Evolutionary conservation across 2,888 invertebrate genomes (phyloP).

Genomic region (Coenonympha arcania): DNA sequence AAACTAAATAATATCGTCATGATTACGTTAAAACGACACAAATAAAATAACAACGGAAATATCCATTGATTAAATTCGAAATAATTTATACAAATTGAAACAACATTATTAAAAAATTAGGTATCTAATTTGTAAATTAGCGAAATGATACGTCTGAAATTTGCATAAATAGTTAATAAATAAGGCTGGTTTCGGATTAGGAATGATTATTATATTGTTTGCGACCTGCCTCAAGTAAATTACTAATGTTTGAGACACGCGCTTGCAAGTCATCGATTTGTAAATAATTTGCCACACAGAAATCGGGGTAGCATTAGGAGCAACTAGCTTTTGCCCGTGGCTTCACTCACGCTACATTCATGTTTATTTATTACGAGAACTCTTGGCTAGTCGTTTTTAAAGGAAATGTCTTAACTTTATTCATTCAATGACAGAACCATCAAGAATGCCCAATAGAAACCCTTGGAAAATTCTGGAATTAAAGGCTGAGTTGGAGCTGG

Average conservation of each 20-base stretch:
- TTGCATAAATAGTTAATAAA: slow-evolving; percentile 21
- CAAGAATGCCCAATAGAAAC: too few relatives aligned
- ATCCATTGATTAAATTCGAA: not conserved
- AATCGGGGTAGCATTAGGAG: slow-evolving; percentile 51
- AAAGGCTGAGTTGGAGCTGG: too few relatives aligned
- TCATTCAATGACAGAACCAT: too few relatives aligned
- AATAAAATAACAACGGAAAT: not conserved
- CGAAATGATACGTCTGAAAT: not conserved
- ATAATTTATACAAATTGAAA: not conserved
- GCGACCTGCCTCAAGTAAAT: slow-evolving; percentile 61
- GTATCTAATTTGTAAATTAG: not conserved
- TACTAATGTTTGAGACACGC: slow-evolving; percentile 47
- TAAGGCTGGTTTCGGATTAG: slow-evolving; percentile 7
- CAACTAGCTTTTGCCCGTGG: too few relatives aligned
- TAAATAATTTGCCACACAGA: slow-evolving; percentile 48
- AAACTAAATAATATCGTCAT: not conserved
- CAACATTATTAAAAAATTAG: not conserved
- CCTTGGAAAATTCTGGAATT: too few relatives aligned
- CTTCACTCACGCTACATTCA: too few relatives aligned
- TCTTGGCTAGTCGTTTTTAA: too few relatives aligned
- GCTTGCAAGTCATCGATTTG: slow-evolving; percentile 41
- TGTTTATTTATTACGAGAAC: too few relatives aligned
- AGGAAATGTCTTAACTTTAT: too few relatives aligned
- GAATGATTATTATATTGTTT: slow-evolving; percentile 15
- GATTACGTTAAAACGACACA: not conserved